phyloP scores from a whole-genome alignment of 1,140 invertebrate genomes.

The Cydia pomonella region DNA sequence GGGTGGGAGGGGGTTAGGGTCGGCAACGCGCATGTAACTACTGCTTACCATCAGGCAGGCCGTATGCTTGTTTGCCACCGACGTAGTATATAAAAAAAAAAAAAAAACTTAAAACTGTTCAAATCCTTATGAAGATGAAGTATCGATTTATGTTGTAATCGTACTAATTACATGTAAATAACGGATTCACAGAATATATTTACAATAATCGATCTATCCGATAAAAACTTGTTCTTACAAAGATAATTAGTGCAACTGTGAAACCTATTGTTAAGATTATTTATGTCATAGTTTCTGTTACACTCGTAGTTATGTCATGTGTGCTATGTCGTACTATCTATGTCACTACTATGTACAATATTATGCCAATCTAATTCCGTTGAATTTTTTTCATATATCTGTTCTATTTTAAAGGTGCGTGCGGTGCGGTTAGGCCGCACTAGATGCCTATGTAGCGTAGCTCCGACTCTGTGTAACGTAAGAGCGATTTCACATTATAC shows the following conservation, averaged over 20 bases:
- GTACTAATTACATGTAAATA: background rate
- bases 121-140: background rate
- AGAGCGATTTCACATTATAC: too few species aligned
- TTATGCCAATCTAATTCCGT: background rate
- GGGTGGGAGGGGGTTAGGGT: too few species aligned
- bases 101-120: too few species aligned
- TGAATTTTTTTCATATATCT: background rate
- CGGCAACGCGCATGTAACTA: too few species aligned
- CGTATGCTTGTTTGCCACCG: too few species aligned
- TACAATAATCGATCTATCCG: background rate
- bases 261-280: background rate
- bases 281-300: constrained; percentile 6
- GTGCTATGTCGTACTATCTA: background rate
- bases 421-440: too few species aligned
- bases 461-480: too few species aligned
- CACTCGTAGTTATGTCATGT: constrained; percentile 1
- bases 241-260: background rate
- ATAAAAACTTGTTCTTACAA: background rate
- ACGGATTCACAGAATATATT: background rate
- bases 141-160: background rate
- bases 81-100: too few species aligned
- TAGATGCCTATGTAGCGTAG: too few species aligned
- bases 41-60: too few species aligned
- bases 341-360: background rate
- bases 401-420: too few species aligned